Evolutionary conservation across 2,888 invertebrate species (phyloP).

Genomic region (Phytoseiulus persimilis): DNA sequence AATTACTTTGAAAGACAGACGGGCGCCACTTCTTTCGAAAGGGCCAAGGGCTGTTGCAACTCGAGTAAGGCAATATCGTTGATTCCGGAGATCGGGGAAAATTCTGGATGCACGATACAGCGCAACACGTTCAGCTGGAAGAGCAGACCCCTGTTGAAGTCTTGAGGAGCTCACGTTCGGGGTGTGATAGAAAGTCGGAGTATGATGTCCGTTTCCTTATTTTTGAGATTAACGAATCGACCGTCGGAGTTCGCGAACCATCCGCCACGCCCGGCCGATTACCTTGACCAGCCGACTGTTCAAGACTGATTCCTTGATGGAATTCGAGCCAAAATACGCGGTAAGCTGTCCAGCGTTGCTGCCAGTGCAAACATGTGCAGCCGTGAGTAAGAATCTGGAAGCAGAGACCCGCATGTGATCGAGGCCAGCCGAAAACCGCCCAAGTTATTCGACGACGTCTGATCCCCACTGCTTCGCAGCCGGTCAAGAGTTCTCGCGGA

Average conservation of each 20-base stretch:
- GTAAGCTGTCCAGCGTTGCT: neutral
- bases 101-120: slow-evolving; percentile 11
- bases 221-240: no score
- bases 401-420: no score
- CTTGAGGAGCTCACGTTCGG: no score
- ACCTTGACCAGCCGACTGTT: neutral
- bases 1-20: slow-evolving; percentile 17
- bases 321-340: neutral
- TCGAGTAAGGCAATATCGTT: slow-evolving; percentile 25
- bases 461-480: no score
- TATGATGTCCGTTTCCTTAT: neutral
- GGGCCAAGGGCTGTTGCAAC: neutral
- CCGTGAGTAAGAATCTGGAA: slow-evolving; percentile 14
- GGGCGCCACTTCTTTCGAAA: slow-evolving; percentile 10
- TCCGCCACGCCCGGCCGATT: neutral
- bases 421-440: no score
- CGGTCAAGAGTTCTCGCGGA: no score
- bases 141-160: neutral
- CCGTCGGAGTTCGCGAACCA: neutral
- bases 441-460: no score
- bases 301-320: neutral
- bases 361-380: slow-evolving; percentile 14
- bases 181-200: no score
- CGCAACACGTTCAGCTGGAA: neutral
- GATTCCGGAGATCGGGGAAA: neutral